Evolutionary conservation across 2,888 invertebrate species (phyloP), one percentile per base, ranked within the genome.

Genomic region (Melieria crassipennis): DNA sequence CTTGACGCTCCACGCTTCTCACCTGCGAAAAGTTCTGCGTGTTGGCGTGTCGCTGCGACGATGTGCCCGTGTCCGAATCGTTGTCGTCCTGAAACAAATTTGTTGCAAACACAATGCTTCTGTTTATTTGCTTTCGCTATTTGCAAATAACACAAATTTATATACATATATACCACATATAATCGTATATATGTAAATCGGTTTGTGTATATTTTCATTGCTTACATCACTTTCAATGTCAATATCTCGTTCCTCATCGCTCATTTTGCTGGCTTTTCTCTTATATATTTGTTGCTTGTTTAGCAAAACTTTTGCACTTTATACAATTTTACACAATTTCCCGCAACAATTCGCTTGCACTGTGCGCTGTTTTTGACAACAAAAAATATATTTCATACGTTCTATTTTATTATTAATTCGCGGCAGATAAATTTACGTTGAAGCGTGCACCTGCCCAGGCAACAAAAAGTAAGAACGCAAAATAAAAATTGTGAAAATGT

Each of bases 161-260:
- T 13, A 10, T 30, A 52, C 11, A 52, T 9, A 52, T n/a, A 52
- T 52, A n/a, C 11, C 11, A 7, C 6, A 50, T 30, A 30, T 30
- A 30, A 30, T 30, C 3, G 30, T 6, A 62, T 5, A 11, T 43
- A 4, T 47, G 11, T 69, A 52, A 47, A 63, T 69, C 63, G 62
- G 46, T 62, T 50, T 16, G 48, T 48, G 11, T 3, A 30, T 30
- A 30, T 30, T 30, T 30, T 30, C 30, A 30, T 30, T 69, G 91
- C 94, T 91, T 90, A 96, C 96, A 89, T 96, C 96, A 89, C 96
- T 97, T 89, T 96, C 96, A 84, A 96, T 94, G 88, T 97, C 97
- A 87, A 96, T 94, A 88, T 97, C 96, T 83, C 95, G 91, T 87
- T 97, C 97, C 88, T 97, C 97, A 88, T 97, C 97, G 88, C 96